Evolutionary conservation across 2,113 vertebrate genomes (phyloP).

Genomic region (Sinocyclocheilus grahami): DNA sequence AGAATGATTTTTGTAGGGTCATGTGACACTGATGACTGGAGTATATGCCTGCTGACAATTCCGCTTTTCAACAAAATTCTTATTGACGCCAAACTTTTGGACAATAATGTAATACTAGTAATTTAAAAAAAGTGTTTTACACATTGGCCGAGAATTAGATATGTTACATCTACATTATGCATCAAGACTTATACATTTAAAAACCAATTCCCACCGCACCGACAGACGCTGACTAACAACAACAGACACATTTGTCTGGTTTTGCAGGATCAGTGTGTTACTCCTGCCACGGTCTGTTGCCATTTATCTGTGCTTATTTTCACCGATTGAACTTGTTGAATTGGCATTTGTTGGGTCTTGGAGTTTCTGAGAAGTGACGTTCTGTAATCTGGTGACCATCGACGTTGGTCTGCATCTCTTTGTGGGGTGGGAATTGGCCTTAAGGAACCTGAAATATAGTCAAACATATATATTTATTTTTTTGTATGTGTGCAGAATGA

Average conservation of each 20-base stretch:
- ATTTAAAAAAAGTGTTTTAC: too few relatives aligned
- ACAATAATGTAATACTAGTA: background rate
- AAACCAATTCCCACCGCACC: background rate
- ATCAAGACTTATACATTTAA: too few relatives aligned
- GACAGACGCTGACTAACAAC: background rate
- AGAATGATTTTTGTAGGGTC: background rate
- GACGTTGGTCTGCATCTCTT: background rate
- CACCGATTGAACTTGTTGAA: background rate
- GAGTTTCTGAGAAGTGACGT: background rate
- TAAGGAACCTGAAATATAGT: background rate
- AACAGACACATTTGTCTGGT: background rate
- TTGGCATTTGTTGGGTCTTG: background rate
- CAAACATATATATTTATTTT: background rate
- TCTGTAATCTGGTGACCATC: background rate
- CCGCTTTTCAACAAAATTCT: background rate
- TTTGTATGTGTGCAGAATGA: background rate
- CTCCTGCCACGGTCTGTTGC: too few relatives aligned
- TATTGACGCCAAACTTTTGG: background rate
- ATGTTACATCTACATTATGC: too few relatives aligned
- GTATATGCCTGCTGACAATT: background rate
- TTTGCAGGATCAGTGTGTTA: background rate
- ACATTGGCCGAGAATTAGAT: too few relatives aligned
- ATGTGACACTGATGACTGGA: background rate
- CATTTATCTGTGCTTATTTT: background rate
- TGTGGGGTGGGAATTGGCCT: background rate